Base-by-base conservation (phyloP, 2,797 vertebrate genomes). In the Hephaestus fuliginosus region DNA sequence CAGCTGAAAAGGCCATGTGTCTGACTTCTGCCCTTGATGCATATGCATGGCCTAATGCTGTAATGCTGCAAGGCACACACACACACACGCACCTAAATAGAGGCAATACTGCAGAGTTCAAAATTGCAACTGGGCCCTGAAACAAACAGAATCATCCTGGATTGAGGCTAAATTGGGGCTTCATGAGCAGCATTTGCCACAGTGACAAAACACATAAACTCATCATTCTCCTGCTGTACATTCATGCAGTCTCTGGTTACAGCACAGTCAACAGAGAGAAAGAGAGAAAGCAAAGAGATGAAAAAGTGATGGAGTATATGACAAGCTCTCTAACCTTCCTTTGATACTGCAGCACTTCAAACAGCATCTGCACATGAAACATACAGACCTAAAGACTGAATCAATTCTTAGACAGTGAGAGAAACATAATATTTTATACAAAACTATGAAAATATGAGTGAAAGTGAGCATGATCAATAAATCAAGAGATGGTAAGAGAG, bases 1-100 rank as follows among this genome's bases (percentile, higher is more conserved):
- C 74, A 78, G 64, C 71, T 56, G 61, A 78, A 84, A 84, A 82
- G 70, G 75, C 68, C 81, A 81, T 44, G 66, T 83, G 79, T 82
- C 66, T 39, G 36, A 79, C 57, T 28, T 70, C n/a, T 77, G 71
- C 43, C 74, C 65, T 79, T 57, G 20, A 72, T 89, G 76, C 79
- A 84, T 74, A 81, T 79, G 80, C 74, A 85, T 67, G 74, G 53
- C 73, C 67, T 30, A 51, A 72, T 82, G 77, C 41, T 69, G 66
- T 66, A 53, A 56, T 1, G 36, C 67, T 78, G 28, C 63, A 51
- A 36, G 51, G 49, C 46, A 57, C n/a, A 28, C 55, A 78, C 76
- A 58, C 43, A 81, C n/a, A 36, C 68, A 66, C 51, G 58, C 30
- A 75, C 33, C 44, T 52, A 63, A 3, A 39, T 3, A 39, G 33